Evolutionary conservation across 2,113 vertebrate genomes (phyloP), one percentile per base, ranked within the genome.

Genomic region (Ahaetulla prasina): DNA sequence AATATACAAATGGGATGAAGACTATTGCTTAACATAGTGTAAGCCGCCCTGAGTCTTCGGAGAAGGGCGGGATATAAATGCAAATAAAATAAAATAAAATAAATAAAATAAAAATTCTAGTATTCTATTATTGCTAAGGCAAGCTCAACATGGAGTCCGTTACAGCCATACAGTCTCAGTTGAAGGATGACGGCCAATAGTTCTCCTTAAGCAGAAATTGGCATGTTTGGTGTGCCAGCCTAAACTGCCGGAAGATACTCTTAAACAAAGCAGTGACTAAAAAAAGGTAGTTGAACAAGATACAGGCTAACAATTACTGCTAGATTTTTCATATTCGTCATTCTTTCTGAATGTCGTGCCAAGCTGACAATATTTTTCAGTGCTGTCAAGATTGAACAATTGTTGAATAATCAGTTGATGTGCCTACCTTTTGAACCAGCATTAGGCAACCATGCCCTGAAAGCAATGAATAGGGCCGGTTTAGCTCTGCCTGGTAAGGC

Each of bases 371-470:
- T 53, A 35, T 20, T 80, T 55, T 80, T 84, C 45, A 84, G 20
- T 8, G 11, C 10, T 12, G 2, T 60, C 16, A 25, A 63, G 25
- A 47, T 0, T 90, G 45, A 90, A 35, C 90, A 80, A 52, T 10
- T 74, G 47, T 25, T 84, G 68, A 80, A 53, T 54, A 84, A 43
- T 90, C 50, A 53, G n/a, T 91, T 39, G 74, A 85, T 20, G 89
- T 90, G 87, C 20, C 2, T 52, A 35, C 9, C 22, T 14, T 87
- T 30, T 85, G 43, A 91, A 91, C 80, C 84, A 91, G 80, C 85
- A 85, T 91, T 80, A 12, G 92, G 92, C 93, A 93, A 94, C 90
- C 92, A 94, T 90, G 87, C 57, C 86, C 91, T 30, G 49, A 39
- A 84, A 49, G n/a, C 39, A 87, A 49, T 63, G 20, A 39, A n/a